Base-by-base conservation (phyloP, 1,140 invertebrate genomes). In the Nixonia krombeini region DNA sequence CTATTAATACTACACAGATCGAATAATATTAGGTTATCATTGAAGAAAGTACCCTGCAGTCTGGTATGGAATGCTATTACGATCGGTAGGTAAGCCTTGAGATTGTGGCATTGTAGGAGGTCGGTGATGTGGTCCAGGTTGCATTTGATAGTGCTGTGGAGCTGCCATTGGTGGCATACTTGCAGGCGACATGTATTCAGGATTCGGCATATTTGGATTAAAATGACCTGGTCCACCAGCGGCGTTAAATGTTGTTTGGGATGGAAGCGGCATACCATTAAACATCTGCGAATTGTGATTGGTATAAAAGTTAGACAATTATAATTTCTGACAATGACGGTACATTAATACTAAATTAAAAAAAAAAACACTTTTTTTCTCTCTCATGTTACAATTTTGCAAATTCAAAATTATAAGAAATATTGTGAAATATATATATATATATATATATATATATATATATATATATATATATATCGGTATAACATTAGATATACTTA, bases 91-190 rank as follows among this genome's bases (percentile, higher is more conserved):
- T 51, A 71, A 71, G 21, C 66, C 64, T 17, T 73, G 73, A 26
- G 74, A 29, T 47, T 75, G 80, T 56, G 57, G 75, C 16, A 73
- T 73, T 23, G 56, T 45, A 1, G 77, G 55, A 51, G 72, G 75
- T 46, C 73, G 68, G 42, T 74, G 67, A 45, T 75, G 46, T 44
- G 72, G 46, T 49, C 71, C 57, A 5, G 76, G 45, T 53, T 73
- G 81, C 40, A 83, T 70, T 13, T 80, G 80, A 71, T 75, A 83
- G 63, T 83, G 79, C 31, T 74, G 80, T 2, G 80, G 64, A 50
- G 80, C 61, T 12, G 75, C 50, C 73, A 85, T 83, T 4, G 68
- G 62, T 35, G 72, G 61, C 42, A 79, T 73, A 46, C 37, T 76
- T 1, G 62, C 37, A 28, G 73, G 55, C 15, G 61, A 61, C 61